Conservation (phyloP, 2,113 vertebrate species). For the Prionailurus viverrinus region DNA sequence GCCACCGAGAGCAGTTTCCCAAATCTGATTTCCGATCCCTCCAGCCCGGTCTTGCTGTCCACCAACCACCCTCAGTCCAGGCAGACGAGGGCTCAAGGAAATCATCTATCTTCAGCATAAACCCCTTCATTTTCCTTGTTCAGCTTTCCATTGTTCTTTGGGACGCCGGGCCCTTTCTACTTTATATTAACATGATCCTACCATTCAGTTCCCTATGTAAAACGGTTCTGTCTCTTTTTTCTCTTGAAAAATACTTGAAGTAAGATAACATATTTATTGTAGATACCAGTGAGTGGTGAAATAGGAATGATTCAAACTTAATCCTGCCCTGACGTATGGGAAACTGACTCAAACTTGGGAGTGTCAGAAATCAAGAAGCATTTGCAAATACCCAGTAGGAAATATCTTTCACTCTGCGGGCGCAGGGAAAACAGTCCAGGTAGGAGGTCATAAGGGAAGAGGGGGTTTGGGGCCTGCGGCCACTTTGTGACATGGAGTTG, state of each 20-base stretch:
- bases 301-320: background rate
- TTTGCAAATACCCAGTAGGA: background rate
- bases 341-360: background rate
- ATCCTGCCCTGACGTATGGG: background rate
- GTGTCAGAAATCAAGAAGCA: background rate
- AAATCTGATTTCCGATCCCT: background rate
- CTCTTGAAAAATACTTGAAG: background rate
- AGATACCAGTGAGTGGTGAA: background rate
- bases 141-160: too few relatives aligned
- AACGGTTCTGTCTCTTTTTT: background rate
- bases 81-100: fast-evolving
- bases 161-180: background rate
- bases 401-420: too few relatives aligned
- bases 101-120: fast-evolving
- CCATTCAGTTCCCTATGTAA: background rate
- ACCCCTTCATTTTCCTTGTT: background rate
- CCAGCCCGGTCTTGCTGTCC: background rate
- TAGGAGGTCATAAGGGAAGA: too few relatives aligned
- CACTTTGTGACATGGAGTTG: background rate
- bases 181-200: background rate
- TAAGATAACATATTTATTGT: background rate
- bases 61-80: background rate
- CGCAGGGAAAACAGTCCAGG: background rate
- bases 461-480: background rate
- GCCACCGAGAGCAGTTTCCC: background rate